These are phyloP conservation scores for Typhlomys cinereus DNA, from an alignment of 2,113 vertebrate species.

Conservation along the genomic window DNA sequence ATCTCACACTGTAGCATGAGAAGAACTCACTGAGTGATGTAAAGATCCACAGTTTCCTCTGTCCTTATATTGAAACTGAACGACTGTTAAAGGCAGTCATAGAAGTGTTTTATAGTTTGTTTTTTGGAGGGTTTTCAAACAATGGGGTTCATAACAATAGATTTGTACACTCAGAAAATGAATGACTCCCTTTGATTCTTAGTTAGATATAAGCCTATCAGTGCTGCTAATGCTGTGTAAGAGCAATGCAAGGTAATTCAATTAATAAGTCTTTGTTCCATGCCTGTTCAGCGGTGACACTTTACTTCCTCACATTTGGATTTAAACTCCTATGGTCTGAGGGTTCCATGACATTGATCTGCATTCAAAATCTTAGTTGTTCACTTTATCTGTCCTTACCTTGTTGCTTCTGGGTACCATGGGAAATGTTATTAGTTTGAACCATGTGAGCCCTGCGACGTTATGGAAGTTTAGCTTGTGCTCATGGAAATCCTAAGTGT, in stretches of 20 bases:
- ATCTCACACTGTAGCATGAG: rapidly evolving
- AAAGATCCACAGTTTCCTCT: not conserved
- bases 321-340: not conserved
- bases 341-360: not conserved
- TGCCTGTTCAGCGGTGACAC: too few relatives aligned
- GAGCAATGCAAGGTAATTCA: not conserved
- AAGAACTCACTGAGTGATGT: not conserved
- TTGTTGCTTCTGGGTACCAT: not conserved
- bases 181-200: not conserved
- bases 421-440: not conserved
- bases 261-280: not conserved
- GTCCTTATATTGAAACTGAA: not conserved
- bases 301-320: not conserved
- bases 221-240: not conserved
- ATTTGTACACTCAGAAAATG: not conserved
- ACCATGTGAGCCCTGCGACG: not conserved
- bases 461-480: not conserved
- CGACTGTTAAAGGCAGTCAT: not conserved
- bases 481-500: not conserved
- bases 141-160: not conserved
- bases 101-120: not conserved
- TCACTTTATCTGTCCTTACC: not conserved
- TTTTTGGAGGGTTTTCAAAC: not conserved
- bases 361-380: not conserved
- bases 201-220: not conserved